phyloP scores from a whole-genome alignment of 2,797 vertebrate species.

The Ara ararauna region DNA sequence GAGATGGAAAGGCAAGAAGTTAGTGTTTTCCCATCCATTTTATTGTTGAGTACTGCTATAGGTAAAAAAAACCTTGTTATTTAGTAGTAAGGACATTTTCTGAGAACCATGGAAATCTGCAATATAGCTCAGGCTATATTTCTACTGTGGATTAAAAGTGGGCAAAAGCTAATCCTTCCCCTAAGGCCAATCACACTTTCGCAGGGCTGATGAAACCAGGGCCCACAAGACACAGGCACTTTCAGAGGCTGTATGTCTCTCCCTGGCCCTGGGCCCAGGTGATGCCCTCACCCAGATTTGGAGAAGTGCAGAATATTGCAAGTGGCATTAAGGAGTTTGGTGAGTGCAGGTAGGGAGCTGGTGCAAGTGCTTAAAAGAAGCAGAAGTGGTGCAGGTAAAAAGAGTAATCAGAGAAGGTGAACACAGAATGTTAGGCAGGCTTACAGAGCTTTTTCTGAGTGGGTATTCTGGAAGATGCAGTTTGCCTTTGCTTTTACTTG shows the following conservation, averaged over 20 bases:
- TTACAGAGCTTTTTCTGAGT: neutral
- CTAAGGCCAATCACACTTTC: neutral
- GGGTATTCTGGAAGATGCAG: neutral
- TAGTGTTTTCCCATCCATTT: neutral
- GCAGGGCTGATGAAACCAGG: rapidly evolving
- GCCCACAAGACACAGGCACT: rapidly evolving
- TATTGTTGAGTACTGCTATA: neutral
- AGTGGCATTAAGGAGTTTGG: neutral
- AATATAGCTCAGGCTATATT: neutral
- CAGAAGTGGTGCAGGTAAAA: neutral
- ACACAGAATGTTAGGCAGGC: neutral
- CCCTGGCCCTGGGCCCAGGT: neutral
- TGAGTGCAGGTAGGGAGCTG: neutral
- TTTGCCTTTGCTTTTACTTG: neutral
- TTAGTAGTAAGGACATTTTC: neutral
- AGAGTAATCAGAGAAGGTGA: neutral
- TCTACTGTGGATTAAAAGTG: neutral
- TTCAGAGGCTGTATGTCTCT: neutral
- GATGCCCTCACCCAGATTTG: neutral
- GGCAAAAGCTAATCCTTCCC: neutral
- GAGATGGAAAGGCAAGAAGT: neutral
- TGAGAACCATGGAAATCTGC: neutral
- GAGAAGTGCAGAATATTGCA: neutral
- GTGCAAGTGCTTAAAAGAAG: neutral
- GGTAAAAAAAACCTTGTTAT: neutral